phyloP scores from a whole-genome alignment of 2,888 invertebrate genomes.

The Drosophila acutilabella region DNA sequence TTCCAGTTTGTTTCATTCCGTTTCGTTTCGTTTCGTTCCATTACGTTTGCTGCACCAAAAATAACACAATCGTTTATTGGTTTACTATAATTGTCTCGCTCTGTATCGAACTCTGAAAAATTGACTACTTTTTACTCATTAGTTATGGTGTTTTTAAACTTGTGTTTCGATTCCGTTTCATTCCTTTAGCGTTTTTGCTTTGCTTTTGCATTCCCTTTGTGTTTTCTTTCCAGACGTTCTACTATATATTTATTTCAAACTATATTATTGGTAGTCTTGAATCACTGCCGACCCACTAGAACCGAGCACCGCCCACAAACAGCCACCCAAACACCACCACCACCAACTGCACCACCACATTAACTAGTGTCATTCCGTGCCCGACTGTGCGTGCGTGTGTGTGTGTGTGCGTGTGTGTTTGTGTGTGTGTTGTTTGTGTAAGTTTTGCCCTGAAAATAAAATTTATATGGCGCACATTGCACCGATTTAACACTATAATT shows the following conservation, averaged over 20 bases:
- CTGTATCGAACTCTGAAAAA: not conserved
- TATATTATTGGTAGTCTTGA: conserved; percentile 40
- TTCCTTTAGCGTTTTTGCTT: conserved; percentile 46
- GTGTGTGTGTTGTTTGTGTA: conserved; percentile 12
- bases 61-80: conserved; percentile 55
- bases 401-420: conserved; percentile 12
- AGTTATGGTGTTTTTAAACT: conserved; percentile 5
- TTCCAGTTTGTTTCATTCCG: conserved; percentile 5
- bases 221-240: conserved; percentile 36
- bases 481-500: conserved; percentile 23
- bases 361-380: conserved; percentile 17
- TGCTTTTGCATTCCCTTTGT: conserved; percentile 47
- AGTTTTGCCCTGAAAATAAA: conserved; percentile 7
- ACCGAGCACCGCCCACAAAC: conserved; percentile 16
- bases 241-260: conserved; percentile 19
- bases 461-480: conserved; percentile 28
- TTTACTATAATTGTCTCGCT: conserved; percentile 22
- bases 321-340: conserved; percentile 9
- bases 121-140: conserved; percentile 1
- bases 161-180: conserved; percentile 33
- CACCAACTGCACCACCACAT: conserved; percentile 32
- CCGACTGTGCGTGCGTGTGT: conserved; percentile 8
- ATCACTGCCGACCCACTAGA: conserved; percentile 47
- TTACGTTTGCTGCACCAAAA: conserved; percentile 65
- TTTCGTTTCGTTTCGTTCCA: conserved; percentile 25